Percentiles rank a stretch among this genome's conserved stretches.
phyloP scores from a whole-genome alignment of 2,113 vertebrate species.

The Solea senegalensis region DNA sequence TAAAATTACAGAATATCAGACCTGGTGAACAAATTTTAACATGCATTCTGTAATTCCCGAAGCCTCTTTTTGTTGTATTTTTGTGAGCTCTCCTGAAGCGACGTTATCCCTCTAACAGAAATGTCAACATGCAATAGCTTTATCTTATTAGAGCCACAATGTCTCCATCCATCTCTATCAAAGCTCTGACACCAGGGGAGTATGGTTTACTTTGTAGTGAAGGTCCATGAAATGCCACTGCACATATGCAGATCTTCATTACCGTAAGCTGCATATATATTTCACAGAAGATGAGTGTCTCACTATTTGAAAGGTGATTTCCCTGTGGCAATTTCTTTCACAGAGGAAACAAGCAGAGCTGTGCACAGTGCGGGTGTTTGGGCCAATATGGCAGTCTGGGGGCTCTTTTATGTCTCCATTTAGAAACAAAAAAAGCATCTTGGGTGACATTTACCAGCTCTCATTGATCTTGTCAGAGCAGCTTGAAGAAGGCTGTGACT shows the following conservation, averaged over 20 bases:
- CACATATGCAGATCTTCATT: conserved; percentile 66
- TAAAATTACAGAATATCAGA: too few relatives aligned
- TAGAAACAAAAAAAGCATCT: conserved; percentile 51
- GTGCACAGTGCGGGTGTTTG: conserved; percentile 21
- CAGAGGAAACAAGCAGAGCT: conserved; percentile 19
- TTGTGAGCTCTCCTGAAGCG: conserved; percentile 4
- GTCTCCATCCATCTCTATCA: conserved; percentile 56
- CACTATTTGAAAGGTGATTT: conserved; percentile 56
- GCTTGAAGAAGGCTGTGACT: neutral
- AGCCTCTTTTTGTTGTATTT: conserved; percentile 12
- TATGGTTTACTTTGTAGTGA: conserved; percentile 40
- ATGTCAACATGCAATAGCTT: conserved; percentile 59
- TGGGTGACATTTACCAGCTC: conserved; percentile 23
- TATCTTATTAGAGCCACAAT: conserved; percentile 28
- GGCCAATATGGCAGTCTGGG: conserved; percentile 42
- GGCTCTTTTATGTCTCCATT: conserved; percentile 58
- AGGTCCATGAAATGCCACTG: conserved; percentile 64
- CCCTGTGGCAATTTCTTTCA: neutral
- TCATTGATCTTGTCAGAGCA: conserved; percentile 50
- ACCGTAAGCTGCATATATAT: conserved; percentile 33
- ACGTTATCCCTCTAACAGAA: conserved; percentile 22
- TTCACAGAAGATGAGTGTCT: conserved; percentile 31
- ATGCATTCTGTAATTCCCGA: neutral
- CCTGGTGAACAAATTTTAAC: too few relatives aligned
- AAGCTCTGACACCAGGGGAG: conserved; percentile 32